phyloP scores from a whole-genome alignment of 1,140 invertebrate genomes.

The Paralvinella palmiformis region DNA sequence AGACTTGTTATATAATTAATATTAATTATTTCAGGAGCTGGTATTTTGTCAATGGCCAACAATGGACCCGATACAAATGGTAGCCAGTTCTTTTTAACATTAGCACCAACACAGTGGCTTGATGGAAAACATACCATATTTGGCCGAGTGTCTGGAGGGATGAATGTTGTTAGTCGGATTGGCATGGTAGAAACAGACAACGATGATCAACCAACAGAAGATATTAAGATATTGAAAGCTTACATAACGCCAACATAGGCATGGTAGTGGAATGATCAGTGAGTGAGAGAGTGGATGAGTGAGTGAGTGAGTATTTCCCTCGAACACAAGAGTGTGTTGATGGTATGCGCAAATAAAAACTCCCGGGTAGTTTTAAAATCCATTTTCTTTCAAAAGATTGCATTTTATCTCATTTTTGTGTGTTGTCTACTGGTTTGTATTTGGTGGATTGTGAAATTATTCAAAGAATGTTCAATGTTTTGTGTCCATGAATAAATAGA shows the following conservation, averaged over 20 bases:
- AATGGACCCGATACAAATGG: slow-evolving; percentile 94
- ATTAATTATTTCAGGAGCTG: slow-evolving; percentile 63
- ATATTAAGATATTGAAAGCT: slow-evolving; percentile 76
- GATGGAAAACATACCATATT: slow-evolving; percentile 98
- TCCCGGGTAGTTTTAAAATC: too few relatives aligned
- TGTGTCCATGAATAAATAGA: too few relatives aligned
- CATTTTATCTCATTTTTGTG: too few relatives aligned
- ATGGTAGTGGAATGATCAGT: too few relatives aligned
- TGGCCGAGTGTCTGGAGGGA: slow-evolving; percentile 78
- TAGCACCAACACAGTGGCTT: slow-evolving; percentile 94
- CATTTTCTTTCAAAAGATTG: too few relatives aligned
- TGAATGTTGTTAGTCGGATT: slow-evolving; percentile 84
- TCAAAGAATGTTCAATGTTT: too few relatives aligned
- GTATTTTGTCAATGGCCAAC: slow-evolving; percentile 87
- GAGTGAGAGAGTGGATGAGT: too few relatives aligned
- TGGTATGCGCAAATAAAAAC: too few relatives aligned
- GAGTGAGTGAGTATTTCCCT: too few relatives aligned
- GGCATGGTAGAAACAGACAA: slow-evolving; percentile 88
- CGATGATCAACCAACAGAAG: slow-evolving; percentile 82
- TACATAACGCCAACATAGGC: slow-evolving; percentile 5
- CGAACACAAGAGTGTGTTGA: too few relatives aligned
- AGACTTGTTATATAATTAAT: slow-evolving; percentile 25
- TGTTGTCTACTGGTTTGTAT: too few relatives aligned
- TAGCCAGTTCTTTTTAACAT: slow-evolving; percentile 96
- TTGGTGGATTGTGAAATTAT: too few relatives aligned